Base-by-base conservation (phyloP, 2,888 invertebrate species). In the Caenorhabditis panamensis region DNA sequence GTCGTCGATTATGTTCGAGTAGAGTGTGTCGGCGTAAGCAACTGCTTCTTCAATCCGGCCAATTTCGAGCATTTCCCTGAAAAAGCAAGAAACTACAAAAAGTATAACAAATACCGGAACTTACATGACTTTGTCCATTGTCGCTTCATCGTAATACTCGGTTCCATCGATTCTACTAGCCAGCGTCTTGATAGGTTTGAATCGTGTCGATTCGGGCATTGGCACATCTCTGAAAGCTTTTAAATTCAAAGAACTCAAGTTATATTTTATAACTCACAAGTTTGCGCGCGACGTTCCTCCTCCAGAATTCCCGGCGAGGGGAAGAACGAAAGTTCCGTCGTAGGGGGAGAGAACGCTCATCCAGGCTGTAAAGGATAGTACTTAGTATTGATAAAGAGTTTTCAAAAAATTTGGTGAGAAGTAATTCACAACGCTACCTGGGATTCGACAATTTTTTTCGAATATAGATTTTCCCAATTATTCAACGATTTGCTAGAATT, bases 41-140 rank as follows among this genome's bases (percentile, higher is more conserved):
- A 64, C 61, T 2, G 82, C 82, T 26, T 82, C 77, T n/a, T 82
- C 82, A 5, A 53, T 69, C 31, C 77, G 47, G 0, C 82, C 82
- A 28, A 82, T 73, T 73, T 82, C 82, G 6, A 82, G 64, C 77
- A 78, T 77, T 54, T 78, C 73, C 24, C 73, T 79, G 61, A 56
- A 63, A n/a, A n/a, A n/a, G n/a, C n/a, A n/a, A n/a, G n/a, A n/a
- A n/a, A n/a, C n/a, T n/a, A n/a, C n/a, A n/a, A n/a, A n/a, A n/a
- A n/a, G n/a, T n/a, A n/a, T n/a, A n/a, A n/a, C n/a, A n/a, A 56
- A 56, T 56, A 18, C 1, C 8, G 9, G 9, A 9, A 49, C 54
- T 44, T 18, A 78, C 69, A 80, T 16, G 6, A 81, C 62, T 67
- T 76, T 69, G 2, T 76, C 76, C 31, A 73, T 72, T 36, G 51